phyloP scores from a whole-genome alignment of 2,888 invertebrate genomes.

The Nemotelus nigrinus region DNA sequence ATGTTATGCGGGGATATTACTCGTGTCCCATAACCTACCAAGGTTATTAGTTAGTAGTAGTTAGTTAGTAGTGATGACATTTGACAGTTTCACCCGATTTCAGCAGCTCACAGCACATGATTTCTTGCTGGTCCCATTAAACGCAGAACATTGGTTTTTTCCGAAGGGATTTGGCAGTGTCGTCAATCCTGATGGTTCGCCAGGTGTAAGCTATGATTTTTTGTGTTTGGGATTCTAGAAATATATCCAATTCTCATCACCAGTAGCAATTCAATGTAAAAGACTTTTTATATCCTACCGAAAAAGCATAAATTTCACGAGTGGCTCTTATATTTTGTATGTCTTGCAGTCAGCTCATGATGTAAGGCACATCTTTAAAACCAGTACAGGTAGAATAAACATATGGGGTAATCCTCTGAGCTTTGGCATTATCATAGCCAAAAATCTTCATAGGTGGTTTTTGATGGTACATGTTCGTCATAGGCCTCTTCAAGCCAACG shows the following conservation, averaged over 20 bases:
- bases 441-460: no score
- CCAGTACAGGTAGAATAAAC: no score
- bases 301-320: neutral
- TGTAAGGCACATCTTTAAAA: no score
- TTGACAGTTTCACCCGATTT: neutral
- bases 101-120: neutral
- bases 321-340: no score
- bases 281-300: neutral
- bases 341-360: no score
- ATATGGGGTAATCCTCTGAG: no score
- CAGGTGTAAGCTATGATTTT: neutral
- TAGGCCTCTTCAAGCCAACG: no score
- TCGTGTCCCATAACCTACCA: no score
- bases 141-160: neutral
- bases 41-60: neutral
- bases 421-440: no score
- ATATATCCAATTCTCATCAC: neutral
- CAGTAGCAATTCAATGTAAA: neutral
- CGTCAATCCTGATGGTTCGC: neutral
- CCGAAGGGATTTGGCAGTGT: neutral
- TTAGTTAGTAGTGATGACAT: neutral
- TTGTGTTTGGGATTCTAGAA: neutral
- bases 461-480: no score
- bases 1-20: neutral
- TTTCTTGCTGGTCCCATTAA: neutral